Percentiles rank a stretch among this genome's conserved stretches.
Evolutionary conservation across 2,113 vertebrate species (phyloP).

Genomic region (Athene noctua): DNA sequence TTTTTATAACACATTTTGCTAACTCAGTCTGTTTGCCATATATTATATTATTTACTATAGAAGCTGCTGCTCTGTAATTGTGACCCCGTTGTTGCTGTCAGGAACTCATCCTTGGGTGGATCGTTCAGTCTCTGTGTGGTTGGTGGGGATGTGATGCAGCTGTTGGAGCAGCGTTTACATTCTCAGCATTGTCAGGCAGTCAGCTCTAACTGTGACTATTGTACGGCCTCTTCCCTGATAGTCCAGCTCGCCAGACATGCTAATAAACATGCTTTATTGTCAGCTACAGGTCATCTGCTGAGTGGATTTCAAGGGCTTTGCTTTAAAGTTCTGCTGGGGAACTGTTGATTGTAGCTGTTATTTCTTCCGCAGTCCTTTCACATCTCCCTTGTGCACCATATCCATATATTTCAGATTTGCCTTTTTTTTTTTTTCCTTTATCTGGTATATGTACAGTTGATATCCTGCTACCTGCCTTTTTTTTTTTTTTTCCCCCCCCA

Average conservation of each 20-base stretch:
- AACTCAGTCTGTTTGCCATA: slow-evolving; percentile 39
- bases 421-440: neutral
- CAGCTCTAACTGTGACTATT: neutral
- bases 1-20: slow-evolving; percentile 72
- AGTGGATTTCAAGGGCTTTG: slow-evolving; percentile 15
- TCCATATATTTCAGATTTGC: neutral
- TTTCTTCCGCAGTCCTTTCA: neutral
- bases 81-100: neutral
- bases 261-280: neutral
- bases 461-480: neutral
- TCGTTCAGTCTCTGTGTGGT: neutral
- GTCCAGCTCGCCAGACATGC: neutral
- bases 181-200: neutral
- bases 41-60: neutral
- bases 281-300: neutral
- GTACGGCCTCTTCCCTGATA: neutral
- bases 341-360: neutral
- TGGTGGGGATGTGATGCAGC: neutral
- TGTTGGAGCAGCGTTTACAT: neutral
- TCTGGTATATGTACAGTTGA: neutral
- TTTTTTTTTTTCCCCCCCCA: neutral
- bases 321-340: slow-evolving; percentile 13
- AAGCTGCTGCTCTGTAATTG: neutral
- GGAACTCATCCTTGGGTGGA: neutral
- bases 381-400: neutral